These are phyloP conservation scores for Crocallis elinguaria DNA, from an alignment of 2,888 invertebrate genomes.

Conservation along the genomic window DNA sequence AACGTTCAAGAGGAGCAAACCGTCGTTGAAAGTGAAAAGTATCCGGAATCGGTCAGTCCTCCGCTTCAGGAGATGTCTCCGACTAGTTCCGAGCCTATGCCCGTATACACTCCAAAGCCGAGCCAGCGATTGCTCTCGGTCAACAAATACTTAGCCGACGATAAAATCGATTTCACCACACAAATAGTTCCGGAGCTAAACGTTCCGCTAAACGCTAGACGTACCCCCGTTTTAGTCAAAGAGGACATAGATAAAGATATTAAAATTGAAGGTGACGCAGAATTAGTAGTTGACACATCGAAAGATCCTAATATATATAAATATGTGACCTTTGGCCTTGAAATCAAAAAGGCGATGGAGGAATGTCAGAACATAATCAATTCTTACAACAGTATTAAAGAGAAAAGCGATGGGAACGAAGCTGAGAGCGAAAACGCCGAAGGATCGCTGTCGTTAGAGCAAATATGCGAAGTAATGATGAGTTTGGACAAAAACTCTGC, in stretches of 20 bases:
- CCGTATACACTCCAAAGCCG: slow-evolving; percentile 64
- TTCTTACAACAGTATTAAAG: slow-evolving; percentile 66
- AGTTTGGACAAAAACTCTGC: slow-evolving; percentile 69
- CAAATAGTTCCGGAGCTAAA: slow-evolving; percentile 56
- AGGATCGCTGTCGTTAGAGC: slow-evolving; percentile 63
- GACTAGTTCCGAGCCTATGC: slow-evolving; percentile 62
- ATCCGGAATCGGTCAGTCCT: slow-evolving; percentile 73
- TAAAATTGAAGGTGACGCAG: slow-evolving; percentile 33
- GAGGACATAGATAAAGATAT: slow-evolving; percentile 46
- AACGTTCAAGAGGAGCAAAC: slow-evolving; percentile 44
- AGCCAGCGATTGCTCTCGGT: slow-evolving; percentile 63
- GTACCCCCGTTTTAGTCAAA: slow-evolving; percentile 52
- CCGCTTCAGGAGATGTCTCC: slow-evolving; percentile 78
- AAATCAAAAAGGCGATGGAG: slow-evolving; percentile 79
- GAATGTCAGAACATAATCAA: slow-evolving; percentile 79
- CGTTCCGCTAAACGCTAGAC: slow-evolving; percentile 59
- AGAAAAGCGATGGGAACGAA: slow-evolving; percentile 53
- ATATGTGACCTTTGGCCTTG: slow-evolving; percentile 71
- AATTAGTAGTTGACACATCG: slow-evolving; percentile 37
- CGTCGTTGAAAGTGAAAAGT: slow-evolving; percentile 48
- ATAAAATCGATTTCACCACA: slow-evolving; percentile 53
- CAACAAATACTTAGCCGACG: slow-evolving; percentile 59
- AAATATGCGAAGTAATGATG: slow-evolving; percentile 77
- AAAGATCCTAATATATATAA: slow-evolving; percentile 68
- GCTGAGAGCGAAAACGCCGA: slow-evolving; percentile 46